Evolutionary conservation across 2,888 invertebrate genomes (phyloP).

Genomic region (Campopleginae sp.): DNA sequence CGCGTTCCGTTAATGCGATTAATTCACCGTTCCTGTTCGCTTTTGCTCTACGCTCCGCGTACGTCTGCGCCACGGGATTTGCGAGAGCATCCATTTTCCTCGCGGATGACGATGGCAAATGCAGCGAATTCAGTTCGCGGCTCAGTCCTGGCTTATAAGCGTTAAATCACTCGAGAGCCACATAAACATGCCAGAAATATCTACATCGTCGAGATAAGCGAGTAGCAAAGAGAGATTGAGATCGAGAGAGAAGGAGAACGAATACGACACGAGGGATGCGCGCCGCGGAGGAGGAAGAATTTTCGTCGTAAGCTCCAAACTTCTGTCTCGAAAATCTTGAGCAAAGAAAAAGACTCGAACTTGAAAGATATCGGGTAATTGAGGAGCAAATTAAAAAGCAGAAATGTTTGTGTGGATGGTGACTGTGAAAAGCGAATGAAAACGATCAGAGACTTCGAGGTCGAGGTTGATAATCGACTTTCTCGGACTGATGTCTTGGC

Average conservation of each 20-base stretch:
- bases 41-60: no score
- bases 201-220: conserved; percentile 66
- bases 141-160: conserved; percentile 62
- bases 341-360: conserved; percentile 11
- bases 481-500: neutral
- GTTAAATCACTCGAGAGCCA: conserved; percentile 68
- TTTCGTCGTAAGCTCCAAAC: conserved; percentile 4
- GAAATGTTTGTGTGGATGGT: no score
- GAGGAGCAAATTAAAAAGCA: neutral
- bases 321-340: conserved; percentile 30
- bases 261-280: neutral
- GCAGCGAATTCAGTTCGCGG: conserved; percentile 51
- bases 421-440: conserved; percentile 23
- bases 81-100: conserved; percentile 63
- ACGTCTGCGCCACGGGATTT: conserved; percentile 10
- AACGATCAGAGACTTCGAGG: conserved; percentile 41
- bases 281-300: neutral
- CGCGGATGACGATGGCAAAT: conserved; percentile 62
- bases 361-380: conserved; percentile 2
- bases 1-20: neutral
- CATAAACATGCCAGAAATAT: conserved; percentile 70
- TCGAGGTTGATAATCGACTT: conserved; percentile 41
- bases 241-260: neutral
- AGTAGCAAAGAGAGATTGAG: conserved; percentile 39
- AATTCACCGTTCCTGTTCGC: neutral